Evolutionary conservation across 2,888 invertebrate species (phyloP).

Genomic region (Gymnoscelis rufifasciata): DNA sequence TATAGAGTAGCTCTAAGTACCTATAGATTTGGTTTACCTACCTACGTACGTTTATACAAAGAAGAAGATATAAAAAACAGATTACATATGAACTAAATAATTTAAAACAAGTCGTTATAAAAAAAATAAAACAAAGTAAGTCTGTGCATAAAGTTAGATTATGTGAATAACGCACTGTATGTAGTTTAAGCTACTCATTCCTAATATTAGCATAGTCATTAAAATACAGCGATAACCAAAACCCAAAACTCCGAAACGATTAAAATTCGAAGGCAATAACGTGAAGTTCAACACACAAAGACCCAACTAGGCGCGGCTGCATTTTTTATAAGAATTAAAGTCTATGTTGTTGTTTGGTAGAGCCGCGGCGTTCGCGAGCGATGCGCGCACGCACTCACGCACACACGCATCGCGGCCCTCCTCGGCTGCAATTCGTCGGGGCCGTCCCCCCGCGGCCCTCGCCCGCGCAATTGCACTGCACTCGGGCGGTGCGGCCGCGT

Average conservation of each 20-base stretch:
- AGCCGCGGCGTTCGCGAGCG: constrained; percentile 37
- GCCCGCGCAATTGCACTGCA: constrained; percentile 77
- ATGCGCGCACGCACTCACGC: constrained; percentile 61
- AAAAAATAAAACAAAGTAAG: too few species aligned
- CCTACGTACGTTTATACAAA: too few species aligned
- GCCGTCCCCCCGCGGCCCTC: constrained; percentile 46
- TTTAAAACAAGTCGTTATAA: too few species aligned
- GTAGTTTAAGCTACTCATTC: not conserved
- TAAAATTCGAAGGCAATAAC: constrained; percentile 54
- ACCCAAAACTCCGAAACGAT: constrained; percentile 37
- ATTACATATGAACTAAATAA: too few species aligned
- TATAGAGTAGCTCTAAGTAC: too few species aligned
- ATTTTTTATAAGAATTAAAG: constrained; percentile 71
- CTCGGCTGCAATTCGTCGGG: constrained; percentile 74
- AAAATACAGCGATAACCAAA: constrained; percentile 16
- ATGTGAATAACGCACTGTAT: too few species aligned
- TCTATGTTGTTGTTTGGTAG: constrained; percentile 59
- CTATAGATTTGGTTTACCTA: too few species aligned
- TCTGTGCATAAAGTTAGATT: too few species aligned
- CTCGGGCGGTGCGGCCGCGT: constrained; percentile 64
- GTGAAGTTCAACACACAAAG: constrained; percentile 70
- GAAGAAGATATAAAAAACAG: too few species aligned
- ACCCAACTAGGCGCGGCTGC: constrained; percentile 54
- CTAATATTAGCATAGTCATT: constrained; percentile 1
- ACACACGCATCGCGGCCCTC: constrained; percentile 62